A percentile compares a stretch with the other conserved stretches of the same genome.
Evolutionary conservation across 2,797 vertebrate genomes (phyloP).

Genomic region (Ara ararauna): DNA sequence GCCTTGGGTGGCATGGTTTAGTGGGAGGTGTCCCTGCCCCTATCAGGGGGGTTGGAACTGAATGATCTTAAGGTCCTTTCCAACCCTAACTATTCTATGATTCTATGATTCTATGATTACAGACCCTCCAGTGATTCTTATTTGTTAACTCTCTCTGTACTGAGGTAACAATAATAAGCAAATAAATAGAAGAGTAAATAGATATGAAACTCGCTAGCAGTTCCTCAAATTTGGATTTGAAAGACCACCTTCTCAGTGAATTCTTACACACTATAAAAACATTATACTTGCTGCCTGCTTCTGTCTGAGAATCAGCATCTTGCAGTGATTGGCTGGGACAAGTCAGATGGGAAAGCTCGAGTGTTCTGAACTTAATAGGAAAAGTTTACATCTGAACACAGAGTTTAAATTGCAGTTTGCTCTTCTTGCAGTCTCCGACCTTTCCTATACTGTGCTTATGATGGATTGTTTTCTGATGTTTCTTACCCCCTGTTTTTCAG

Average conservation of each 20-base stretch:
- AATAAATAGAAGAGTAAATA: background rate
- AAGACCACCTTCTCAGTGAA: background rate
- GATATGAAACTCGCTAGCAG: background rate
- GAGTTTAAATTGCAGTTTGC: background rate
- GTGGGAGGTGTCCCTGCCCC: no score
- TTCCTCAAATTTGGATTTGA: background rate
- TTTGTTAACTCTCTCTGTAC: background rate
- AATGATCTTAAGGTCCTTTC: no score
- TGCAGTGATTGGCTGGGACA: background rate
- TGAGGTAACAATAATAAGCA: background rate
- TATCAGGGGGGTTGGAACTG: no score
- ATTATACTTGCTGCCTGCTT: background rate
- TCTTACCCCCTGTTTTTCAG: slow-evolving; percentile 71
- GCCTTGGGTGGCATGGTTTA: no score
- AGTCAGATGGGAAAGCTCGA: background rate
- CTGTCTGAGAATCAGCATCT: background rate
- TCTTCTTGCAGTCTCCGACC: background rate
- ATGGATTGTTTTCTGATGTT: background rate
- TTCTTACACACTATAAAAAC: background rate
- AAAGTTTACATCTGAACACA: background rate
- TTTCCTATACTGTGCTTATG: background rate
- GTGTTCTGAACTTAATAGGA: background rate
- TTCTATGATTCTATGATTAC: background rate
- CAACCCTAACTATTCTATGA: no score
- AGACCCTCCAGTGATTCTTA: background rate